Conservation (phyloP, 2,113 vertebrate species). For the Coptodon bakossiorum region DNA sequence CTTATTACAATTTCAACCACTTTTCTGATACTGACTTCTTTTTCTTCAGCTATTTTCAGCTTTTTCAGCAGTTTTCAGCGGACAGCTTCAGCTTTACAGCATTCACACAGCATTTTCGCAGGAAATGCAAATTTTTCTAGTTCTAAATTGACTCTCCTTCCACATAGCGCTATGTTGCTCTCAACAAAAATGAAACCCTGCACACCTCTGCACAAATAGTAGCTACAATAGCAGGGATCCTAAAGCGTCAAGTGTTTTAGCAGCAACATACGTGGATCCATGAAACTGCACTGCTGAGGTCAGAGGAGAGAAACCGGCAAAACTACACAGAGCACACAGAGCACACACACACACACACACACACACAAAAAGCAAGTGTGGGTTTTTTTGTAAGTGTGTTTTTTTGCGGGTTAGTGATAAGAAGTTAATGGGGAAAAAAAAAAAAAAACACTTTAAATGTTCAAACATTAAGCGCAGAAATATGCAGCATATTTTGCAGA, state of each 20-base stretch:
- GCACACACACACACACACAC: not conserved
- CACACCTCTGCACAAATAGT: not conserved
- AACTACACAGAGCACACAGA: not conserved
- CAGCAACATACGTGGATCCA: not conserved
- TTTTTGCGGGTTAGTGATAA: not conserved
- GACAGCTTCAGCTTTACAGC: too few relatives aligned
- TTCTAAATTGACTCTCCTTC: not conserved
- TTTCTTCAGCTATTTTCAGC: too few relatives aligned
- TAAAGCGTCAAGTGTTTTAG: not conserved
- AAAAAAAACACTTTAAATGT: not conserved
- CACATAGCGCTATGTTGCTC: not conserved
- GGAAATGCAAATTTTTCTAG: too few relatives aligned
- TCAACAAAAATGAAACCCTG: not conserved
- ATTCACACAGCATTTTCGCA: too few relatives aligned
- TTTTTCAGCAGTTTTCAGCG: too few relatives aligned
- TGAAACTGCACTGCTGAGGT: not conserved
- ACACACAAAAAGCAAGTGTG: too few relatives aligned
- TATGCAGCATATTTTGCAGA: not conserved
- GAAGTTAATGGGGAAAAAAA: rapidly evolving
- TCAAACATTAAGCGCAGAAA: not conserved
- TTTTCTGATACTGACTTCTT: too few relatives aligned
- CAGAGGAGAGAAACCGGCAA: not conserved
- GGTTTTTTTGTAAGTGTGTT: not conserved
- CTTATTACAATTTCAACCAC: too few relatives aligned
- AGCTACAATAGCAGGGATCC: not conserved